Evolutionary conservation across 2,888 invertebrate species (phyloP).

Genomic region (Gymnosoma rotundatum): DNA sequence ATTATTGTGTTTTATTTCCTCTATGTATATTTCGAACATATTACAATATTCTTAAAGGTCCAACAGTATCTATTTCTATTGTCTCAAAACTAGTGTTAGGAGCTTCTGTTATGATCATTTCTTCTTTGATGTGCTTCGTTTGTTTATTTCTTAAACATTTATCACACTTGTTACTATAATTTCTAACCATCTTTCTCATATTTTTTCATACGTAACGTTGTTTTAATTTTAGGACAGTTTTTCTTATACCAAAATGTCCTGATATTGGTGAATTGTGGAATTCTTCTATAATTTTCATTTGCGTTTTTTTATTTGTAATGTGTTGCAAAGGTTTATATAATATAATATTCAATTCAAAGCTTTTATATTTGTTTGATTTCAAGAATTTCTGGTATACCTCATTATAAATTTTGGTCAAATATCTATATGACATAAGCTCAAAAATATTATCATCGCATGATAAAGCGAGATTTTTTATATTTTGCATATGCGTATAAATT

Average conservation of each 20-base stretch:
- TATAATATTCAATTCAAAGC: background rate
- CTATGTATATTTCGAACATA: too few species aligned
- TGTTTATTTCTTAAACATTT: conserved; percentile 31
- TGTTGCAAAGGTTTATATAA: background rate
- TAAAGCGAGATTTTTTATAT: too few species aligned
- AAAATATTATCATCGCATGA: too few species aligned
- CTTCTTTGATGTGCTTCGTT: conserved; percentile 47
- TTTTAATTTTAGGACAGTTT: background rate
- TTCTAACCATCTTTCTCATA: conserved; percentile 60
- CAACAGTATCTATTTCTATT: conserved; percentile 26
- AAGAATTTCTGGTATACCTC: conserved; percentile 75
- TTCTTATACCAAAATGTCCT: conserved; percentile 40
- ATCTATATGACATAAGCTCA: too few species aligned
- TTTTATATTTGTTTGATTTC: too few species aligned
- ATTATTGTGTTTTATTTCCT: too few species aligned
- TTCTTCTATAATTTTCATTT: conserved; percentile 47
- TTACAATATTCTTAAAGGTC: conserved; percentile 44
- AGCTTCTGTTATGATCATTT: conserved; percentile 55
- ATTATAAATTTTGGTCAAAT: conserved; percentile 79
- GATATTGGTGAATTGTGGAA: conserved; percentile 49
- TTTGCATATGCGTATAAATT: too few species aligned
- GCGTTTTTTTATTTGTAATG: background rate
- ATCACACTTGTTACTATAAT: conserved; percentile 53
- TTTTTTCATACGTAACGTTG: conserved; percentile 60
- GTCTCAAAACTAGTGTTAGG: conserved; percentile 48